Percentiles rank a stretch among this genome's conserved stretches.
Conservation (phyloP, 2,797 vertebrate species). For the Schizopygopsis malacanthus region DNA sequence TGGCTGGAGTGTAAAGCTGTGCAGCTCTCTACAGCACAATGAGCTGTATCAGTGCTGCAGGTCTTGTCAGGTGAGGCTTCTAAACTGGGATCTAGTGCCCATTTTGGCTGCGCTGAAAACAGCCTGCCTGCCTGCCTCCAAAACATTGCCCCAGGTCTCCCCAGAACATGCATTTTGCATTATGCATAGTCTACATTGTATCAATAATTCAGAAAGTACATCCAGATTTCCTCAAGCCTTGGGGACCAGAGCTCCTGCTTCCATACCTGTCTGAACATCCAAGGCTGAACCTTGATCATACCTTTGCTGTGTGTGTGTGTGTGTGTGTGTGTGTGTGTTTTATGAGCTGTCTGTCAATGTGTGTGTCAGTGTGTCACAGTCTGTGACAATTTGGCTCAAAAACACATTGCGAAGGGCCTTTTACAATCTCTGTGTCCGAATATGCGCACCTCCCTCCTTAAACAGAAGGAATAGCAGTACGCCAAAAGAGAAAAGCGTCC, state of each 20-base stretch:
- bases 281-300: conserved; percentile 63
- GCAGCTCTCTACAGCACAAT: conserved; percentile 19
- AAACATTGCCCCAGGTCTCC: conserved; percentile 58
- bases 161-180: conserved; percentile 67
- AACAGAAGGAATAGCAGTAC: not conserved
- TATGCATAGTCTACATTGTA: conserved; percentile 71
- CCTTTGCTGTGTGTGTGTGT: conserved; percentile 48
- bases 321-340: conserved; percentile 38
- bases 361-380: conserved; percentile 38
- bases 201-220: conserved; percentile 71
- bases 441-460: not conserved
- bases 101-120: conserved; percentile 43
- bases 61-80: conserved; percentile 52
- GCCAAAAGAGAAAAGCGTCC: not conserved
- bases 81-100: conserved; percentile 57
- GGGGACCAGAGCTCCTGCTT: conserved; percentile 59
- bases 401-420: not conserved
- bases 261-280: conserved; percentile 67
- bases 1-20: conserved; percentile 4
- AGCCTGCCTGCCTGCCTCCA: conserved; percentile 52
- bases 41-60: conserved; percentile 27
- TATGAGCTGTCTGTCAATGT: conserved; percentile 39
- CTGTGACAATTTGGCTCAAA: not conserved
- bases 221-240: conserved; percentile 67
- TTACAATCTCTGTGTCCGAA: not conserved